phyloP scores from a whole-genome alignment of 2,797 vertebrate genomes.

The Apogon talboti region DNA sequence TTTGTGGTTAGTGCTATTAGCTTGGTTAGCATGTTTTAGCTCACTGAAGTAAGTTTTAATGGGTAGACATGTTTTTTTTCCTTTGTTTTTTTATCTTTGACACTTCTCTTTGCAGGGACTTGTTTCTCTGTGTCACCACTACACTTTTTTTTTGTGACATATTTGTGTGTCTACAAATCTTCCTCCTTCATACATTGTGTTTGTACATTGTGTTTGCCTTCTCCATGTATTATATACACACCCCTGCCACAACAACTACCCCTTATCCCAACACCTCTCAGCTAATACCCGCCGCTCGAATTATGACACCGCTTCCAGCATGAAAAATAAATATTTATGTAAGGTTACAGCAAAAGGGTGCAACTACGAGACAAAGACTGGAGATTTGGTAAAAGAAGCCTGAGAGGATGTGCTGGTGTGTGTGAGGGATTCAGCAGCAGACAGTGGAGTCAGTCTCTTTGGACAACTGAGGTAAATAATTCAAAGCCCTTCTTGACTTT shows the following conservation, averaged over 20 bases:
- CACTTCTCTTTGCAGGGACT: too few relatives aligned
- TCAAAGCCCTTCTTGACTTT: slow-evolving; percentile 52
- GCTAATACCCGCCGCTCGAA: slow-evolving; percentile 6
- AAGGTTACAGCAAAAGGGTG: neutral
- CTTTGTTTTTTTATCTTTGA: too few relatives aligned
- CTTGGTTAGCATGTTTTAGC: neutral
- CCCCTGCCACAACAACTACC: neutral
- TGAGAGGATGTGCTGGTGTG: slow-evolving; percentile 15
- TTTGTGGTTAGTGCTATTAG: neutral
- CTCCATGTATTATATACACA: neutral
- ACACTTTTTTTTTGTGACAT: neutral
- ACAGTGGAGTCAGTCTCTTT: slow-evolving; percentile 23
- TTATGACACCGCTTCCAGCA: slow-evolving; percentile 8
- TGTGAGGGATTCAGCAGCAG: slow-evolving; percentile 38
- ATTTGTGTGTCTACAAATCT: neutral
- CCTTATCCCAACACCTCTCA: neutral
- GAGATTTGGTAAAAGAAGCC: slow-evolving; percentile 24
- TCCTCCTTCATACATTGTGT: neutral
- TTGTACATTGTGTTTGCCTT: slow-evolving; percentile 20
- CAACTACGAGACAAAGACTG: slow-evolving; percentile 11
- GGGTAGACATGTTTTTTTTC: too few relatives aligned
- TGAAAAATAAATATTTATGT: slow-evolving; percentile 22
- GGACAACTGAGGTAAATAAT: slow-evolving; percentile 62
- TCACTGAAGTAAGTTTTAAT: neutral
- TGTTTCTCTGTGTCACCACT: too few relatives aligned